Evolutionary conservation across 2,113 vertebrate species (phyloP), one percentile per base, ranked within the genome.

Genomic region (Barnardius zonarius): DNA sequence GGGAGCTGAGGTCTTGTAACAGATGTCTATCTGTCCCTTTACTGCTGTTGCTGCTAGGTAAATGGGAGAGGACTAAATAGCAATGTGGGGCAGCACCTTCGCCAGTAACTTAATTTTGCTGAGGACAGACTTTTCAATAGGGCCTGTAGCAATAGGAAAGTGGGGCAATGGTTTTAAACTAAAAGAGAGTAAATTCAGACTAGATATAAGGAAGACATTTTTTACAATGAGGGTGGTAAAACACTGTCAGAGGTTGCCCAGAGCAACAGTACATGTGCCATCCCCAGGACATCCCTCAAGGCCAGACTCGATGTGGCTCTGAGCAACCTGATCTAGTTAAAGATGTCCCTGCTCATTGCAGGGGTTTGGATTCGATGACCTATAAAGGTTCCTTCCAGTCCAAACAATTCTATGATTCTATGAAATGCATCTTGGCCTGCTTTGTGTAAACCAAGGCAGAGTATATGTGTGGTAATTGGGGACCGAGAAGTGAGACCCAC

Each of bases 401-500:
- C 30, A 37, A 55, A 57, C 0, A 0, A 9, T 30, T 54, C 19
- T 7, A 7, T 25, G 68, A 68, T 22, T 66, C 52, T 46, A 0
- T 27, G 48, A 52, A 37, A 9, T 2, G 5, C 6, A 70, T 9
- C 39, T 81, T 52, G 39, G 25, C 35, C 69, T 68, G 41, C 9
- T 84, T 61, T 46, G 33, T 51, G 23, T 44, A 51, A 78, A 18
- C 10, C 28, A 67, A 37, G 35, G 35, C 22, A 79, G 43, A 63
- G 22, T 1, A 27, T 23, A 5, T 0, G 1, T 44, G 31, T 43
- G 41, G 31, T 37, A 83, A 83, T 23, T 2, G 3, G 19, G 57
- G 6, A 46, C 11, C n/a, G 54, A 54, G 28, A 63, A 57, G 7
- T 83, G 80, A 75, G n/a, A 66, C 8, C 24, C 64, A 19, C 1